These are phyloP conservation scores for Eupristina koningsbergeri DNA, from an alignment of 1,140 invertebrate species.

Conservation along the genomic window DNA sequence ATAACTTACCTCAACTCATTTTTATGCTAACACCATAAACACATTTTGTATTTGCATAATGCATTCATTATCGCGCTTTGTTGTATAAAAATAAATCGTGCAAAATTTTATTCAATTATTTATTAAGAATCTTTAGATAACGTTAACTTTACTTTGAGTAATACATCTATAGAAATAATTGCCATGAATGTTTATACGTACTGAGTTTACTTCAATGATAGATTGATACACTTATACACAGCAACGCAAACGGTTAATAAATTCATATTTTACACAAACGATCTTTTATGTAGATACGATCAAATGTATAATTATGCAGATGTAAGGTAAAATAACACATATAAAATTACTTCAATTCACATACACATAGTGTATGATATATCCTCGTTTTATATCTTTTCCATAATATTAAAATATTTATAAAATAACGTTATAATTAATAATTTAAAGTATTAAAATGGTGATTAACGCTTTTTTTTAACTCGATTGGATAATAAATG, in stretches of 20 bases:
- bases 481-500: neutral
- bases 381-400: constrained; percentile 31
- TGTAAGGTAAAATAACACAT: neutral
- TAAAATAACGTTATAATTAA: constrained; percentile 22
- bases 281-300: constrained; percentile 6
- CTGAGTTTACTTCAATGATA: neutral
- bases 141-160: neutral
- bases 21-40: too few relatives aligned
- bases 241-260: neutral
- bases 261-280: neutral
- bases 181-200: too few relatives aligned
- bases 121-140: too few relatives aligned
- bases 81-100: neutral
- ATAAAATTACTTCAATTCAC: too few relatives aligned
- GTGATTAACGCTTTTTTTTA: neutral
- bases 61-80: too few relatives aligned
- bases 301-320: constrained; percentile 17
- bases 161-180: constrained; percentile 23
- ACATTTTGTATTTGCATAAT: too few relatives aligned
- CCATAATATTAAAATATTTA: neutral
- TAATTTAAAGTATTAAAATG: constrained; percentile 4
- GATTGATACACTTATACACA: too few relatives aligned
- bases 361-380: too few relatives aligned
- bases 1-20: too few relatives aligned
- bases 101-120: neutral